Evolutionary conservation across 2,113 vertebrate genomes (phyloP).

Genomic region (Boleophthalmus pectinirostris): DNA sequence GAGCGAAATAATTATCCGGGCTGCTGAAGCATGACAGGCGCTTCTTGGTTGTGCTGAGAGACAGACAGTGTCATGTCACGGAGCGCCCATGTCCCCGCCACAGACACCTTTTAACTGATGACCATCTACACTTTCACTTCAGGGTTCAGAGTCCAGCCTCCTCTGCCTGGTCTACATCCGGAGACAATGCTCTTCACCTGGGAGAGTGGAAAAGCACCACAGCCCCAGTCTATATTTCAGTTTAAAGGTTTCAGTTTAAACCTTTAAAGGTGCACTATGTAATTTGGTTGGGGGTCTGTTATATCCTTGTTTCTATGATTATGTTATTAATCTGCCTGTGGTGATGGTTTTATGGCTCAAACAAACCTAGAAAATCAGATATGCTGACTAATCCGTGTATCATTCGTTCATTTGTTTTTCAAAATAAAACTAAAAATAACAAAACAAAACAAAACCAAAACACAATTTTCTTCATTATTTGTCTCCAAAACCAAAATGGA

Average conservation of each 20-base stretch:
- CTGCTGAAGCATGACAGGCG: conserved; percentile 82
- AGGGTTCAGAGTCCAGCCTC: conserved; percentile 43
- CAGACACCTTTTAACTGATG: conserved; percentile 74
- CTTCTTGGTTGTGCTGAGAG: conserved; percentile 70
- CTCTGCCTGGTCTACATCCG: conserved; percentile 46
- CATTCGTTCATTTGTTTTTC: too few species aligned
- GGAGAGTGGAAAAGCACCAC: neutral
- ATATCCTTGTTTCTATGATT: too few species aligned
- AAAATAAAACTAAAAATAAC: too few species aligned
- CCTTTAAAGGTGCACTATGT: too few species aligned
- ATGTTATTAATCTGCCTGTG: too few species aligned
- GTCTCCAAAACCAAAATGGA: too few species aligned
- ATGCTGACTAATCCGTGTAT: too few species aligned
- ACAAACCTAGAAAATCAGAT: too few species aligned
- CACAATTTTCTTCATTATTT: too few species aligned
- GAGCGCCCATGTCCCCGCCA: conserved; percentile 64
- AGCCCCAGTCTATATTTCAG: neutral
- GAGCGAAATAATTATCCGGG: conserved; percentile 84
- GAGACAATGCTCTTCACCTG: conserved; percentile 24
- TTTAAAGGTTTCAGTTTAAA: neutral
- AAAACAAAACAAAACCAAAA: too few species aligned
- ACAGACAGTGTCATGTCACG: conserved; percentile 78
- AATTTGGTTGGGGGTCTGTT: too few species aligned
- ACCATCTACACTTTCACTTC: conserved; percentile 59
- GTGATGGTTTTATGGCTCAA: too few species aligned